These are phyloP conservation scores for Chydorus sphaericus DNA, from an alignment of 2,888 invertebrate genomes.

Conservation along the genomic window DNA sequence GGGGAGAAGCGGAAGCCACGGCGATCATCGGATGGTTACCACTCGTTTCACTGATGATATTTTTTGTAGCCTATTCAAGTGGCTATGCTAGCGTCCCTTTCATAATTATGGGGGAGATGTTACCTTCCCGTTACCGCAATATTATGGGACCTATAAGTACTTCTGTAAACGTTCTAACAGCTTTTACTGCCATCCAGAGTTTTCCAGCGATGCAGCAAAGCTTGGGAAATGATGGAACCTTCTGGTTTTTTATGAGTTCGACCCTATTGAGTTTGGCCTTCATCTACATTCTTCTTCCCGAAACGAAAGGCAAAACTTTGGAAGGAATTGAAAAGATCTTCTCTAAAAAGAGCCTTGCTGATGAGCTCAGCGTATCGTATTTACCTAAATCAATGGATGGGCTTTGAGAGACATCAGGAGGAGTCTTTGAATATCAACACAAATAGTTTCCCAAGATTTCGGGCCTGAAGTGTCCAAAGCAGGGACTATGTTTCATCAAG, in stretches of 20 bases:
- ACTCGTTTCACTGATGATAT: conserved; percentile 59
- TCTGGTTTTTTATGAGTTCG: neutral
- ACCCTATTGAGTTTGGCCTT: neutral
- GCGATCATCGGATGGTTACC: conserved; percentile 57
- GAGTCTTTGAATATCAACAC: too few species aligned
- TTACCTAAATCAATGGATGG: too few species aligned
- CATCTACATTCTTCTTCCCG: neutral
- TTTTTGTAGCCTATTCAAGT: conserved; percentile 71
- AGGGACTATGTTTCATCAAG: too few species aligned
- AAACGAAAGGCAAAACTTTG: conserved; percentile 1
- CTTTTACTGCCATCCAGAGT: too few species aligned
- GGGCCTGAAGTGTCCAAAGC: too few species aligned
- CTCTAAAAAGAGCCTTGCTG: too few species aligned
- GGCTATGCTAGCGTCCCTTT: conserved; percentile 66
- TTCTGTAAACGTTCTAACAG: neutral
- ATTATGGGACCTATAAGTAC: neutral
- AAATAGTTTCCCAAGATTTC: too few species aligned
- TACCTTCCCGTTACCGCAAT: conserved; percentile 1
- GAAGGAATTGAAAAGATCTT: conserved; percentile 12
- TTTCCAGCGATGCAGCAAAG: neutral
- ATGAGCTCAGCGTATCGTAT: too few species aligned
- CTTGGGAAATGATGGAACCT: neutral
- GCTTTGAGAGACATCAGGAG: too few species aligned
- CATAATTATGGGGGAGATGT: conserved; percentile 7
- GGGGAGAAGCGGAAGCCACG: neutral